Conservation (phyloP, 2,113 vertebrate species). For the Oplegnathus fasciatus region DNA sequence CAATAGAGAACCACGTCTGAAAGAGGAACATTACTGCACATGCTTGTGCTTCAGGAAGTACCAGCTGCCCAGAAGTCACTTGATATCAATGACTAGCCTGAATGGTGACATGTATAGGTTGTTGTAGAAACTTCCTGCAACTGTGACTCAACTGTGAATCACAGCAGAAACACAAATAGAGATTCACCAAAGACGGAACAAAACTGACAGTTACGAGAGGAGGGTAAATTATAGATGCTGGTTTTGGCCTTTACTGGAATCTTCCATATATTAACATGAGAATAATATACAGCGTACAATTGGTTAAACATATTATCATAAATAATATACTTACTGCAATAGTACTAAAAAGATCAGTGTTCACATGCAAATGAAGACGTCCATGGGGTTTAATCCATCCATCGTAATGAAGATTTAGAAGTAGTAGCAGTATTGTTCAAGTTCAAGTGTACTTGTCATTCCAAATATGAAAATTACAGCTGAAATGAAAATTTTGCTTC, state of each 20-base stretch:
- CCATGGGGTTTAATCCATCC: neutral
- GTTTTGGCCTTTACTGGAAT: neutral
- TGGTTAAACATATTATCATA: neutral
- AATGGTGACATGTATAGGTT: neutral
- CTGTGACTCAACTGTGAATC: constrained; percentile 3
- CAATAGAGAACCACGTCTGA: constrained; percentile 12
- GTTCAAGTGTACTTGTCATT: constrained; percentile 1
- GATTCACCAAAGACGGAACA: neutral
- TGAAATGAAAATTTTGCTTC: neutral
- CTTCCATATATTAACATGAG: neutral
- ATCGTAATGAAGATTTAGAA: neutral
- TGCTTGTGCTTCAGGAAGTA: neutral
- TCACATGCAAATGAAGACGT: neutral
- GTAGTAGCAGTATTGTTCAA: neutral
- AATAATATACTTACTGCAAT: neutral
- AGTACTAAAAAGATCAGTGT: neutral
- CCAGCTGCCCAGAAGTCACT: constrained; percentile 12
- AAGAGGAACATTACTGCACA: constrained; percentile 22
- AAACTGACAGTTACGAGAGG: neutral
- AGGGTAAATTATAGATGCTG: neutral
- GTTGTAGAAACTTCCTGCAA: constrained; percentile 2
- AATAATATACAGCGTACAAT: neutral
- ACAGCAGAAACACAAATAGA: constrained; percentile 15
- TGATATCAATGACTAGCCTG: neutral
- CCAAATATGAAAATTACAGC: neutral